Evolutionary conservation across 2,888 invertebrate species (phyloP).

Genomic region (Mythimna lalbum): DNA sequence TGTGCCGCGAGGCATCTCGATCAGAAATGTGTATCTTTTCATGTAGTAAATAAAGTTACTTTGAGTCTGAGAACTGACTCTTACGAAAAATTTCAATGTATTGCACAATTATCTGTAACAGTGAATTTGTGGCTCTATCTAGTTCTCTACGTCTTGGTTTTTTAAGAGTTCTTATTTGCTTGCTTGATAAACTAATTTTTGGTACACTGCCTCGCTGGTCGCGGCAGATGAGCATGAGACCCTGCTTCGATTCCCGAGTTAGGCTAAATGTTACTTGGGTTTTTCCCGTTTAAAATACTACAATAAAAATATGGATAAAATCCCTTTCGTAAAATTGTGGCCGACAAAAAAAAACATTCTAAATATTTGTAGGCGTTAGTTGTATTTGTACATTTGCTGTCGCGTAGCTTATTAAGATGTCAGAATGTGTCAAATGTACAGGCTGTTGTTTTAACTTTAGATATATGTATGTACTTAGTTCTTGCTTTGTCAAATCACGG

Average conservation of each 20-base stretch:
- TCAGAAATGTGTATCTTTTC: too few species aligned
- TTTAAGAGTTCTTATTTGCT: neutral
- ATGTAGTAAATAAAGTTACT: too few species aligned
- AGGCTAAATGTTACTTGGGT: too few species aligned
- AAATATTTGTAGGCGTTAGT: slow-evolving; percentile 53
- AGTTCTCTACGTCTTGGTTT: neutral
- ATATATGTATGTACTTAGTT: neutral
- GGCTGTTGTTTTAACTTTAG: slow-evolving; percentile 2
- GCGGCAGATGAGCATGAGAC: too few species aligned
- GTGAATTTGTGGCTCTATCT: too few species aligned
- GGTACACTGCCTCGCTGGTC: neutral
- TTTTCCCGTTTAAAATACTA: too few species aligned
- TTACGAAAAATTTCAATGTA: too few species aligned
- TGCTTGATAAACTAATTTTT: neutral
- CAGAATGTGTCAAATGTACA: slow-evolving; percentile 23
- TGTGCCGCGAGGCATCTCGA: too few species aligned
- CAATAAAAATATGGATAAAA: neutral
- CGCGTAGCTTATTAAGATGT: slow-evolving; percentile 50
- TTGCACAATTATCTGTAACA: too few species aligned
- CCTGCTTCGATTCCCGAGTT: too few species aligned
- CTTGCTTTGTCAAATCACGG: too few species aligned
- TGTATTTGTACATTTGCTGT: slow-evolving; percentile 44
- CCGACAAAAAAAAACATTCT: slow-evolving; percentile 44
- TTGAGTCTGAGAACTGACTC: too few species aligned
- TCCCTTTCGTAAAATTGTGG: slow-evolving; percentile 25